phyloP scores from a whole-genome alignment of 2,888 invertebrate species.

The Hermaeophaga mercurialis region DNA sequence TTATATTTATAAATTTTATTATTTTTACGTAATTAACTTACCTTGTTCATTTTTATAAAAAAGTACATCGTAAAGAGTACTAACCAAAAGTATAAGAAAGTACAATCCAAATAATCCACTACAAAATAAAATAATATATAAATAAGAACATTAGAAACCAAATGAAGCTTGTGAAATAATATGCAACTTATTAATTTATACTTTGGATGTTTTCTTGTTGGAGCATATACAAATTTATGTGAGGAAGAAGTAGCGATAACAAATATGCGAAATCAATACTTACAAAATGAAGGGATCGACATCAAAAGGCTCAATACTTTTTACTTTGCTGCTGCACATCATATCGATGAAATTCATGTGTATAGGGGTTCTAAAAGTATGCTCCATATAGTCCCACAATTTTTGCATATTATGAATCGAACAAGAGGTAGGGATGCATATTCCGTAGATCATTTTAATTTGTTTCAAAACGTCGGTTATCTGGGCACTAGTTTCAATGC shows the following conservation, averaged over 20 bases:
- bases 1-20: not conserved
- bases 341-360: slow-evolving; percentile 34
- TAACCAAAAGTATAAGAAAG: slow-evolving; percentile 27
- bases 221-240: no score
- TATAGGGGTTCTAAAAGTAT: slow-evolving; percentile 35
- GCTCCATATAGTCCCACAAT: slow-evolving; percentile 41
- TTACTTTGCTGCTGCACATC: slow-evolving; percentile 37
- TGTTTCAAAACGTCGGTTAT: slow-evolving; percentile 14
- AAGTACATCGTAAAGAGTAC: slow-evolving; percentile 38
- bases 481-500: slow-evolving; percentile 23
- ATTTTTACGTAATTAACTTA: slow-evolving; percentile 6
- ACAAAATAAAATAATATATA: slow-evolving; percentile 12
- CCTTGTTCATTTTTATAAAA: slow-evolving; percentile 27
- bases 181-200: no score
- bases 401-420: slow-evolving; percentile 38
- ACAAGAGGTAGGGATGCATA: slow-evolving; percentile 42
- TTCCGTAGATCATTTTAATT: slow-evolving; percentile 34
- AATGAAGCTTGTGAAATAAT: no score
- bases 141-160: not conserved
- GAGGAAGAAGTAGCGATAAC: no score
- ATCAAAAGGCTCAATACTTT: slow-evolving; percentile 29
- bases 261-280: slow-evolving; percentile 11
- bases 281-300: slow-evolving; percentile 32
- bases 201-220: no score
- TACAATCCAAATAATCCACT: slow-evolving; percentile 28